A percentile compares a stretch with the other conserved stretches of the same genome.
Conservation (phyloP, 2,113 vertebrate species). For the Apus apus region DNA sequence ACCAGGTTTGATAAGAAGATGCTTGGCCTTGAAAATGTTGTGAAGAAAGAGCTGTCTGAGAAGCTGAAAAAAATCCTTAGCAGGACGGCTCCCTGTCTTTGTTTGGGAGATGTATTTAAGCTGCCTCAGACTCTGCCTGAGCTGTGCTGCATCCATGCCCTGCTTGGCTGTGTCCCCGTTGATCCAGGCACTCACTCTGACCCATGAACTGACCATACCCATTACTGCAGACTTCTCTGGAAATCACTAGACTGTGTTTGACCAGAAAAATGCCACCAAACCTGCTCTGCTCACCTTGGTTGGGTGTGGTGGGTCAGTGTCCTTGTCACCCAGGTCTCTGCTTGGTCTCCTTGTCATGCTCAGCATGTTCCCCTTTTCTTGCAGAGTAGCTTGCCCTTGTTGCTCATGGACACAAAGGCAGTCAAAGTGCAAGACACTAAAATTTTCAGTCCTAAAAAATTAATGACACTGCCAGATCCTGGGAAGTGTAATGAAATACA, state of each 20-base stretch:
- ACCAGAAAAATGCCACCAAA: neutral
- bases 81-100: fast-evolving
- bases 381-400: neutral
- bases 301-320: neutral
- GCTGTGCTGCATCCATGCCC: neutral
- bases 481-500: neutral
- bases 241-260: neutral
- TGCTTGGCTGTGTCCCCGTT: neutral
- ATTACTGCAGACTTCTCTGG: neutral
- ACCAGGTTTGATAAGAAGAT: neutral
- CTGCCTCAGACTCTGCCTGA: neutral
- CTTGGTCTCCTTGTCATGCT: neutral
- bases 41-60: neutral
- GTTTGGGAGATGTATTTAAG: neutral
- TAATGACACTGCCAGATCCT: neutral
- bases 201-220: neutral
- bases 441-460: neutral
- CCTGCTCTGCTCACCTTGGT: neutral
- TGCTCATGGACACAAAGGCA: neutral
- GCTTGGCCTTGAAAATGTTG: neutral
- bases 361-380: neutral
- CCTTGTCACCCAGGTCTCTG: neutral
- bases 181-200: neutral
- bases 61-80: neutral
- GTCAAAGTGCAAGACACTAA: neutral